Percentiles rank a stretch among this genome's conserved stretches.
phyloP scores from a whole-genome alignment of 2,113 vertebrate species.

The Deroptyus accipitrinus region DNA sequence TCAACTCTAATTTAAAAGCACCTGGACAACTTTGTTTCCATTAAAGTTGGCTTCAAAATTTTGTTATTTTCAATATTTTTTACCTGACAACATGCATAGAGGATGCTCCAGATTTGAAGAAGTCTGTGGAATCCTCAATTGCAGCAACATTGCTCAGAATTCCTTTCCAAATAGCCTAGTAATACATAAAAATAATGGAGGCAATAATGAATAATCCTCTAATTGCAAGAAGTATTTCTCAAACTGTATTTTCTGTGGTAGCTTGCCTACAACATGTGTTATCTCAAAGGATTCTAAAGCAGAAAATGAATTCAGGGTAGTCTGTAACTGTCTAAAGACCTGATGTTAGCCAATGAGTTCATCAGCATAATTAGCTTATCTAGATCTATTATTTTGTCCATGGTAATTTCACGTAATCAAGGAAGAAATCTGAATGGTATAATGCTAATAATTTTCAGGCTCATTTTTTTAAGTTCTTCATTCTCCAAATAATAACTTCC shows the following conservation, averaged over 20 bases:
- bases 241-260: background rate
- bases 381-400: background rate
- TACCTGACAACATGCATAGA: slow-evolving; percentile 88
- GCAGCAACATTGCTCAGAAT: slow-evolving; percentile 79
- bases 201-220: background rate
- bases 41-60: background rate
- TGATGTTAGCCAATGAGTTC: background rate
- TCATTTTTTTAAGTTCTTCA: background rate
- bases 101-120: slow-evolving; percentile 85
- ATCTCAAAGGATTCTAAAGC: background rate
- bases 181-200: background rate
- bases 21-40: background rate
- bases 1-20: background rate
- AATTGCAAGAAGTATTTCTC: background rate
- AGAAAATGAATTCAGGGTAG: background rate
- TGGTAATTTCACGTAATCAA: background rate
- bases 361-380: background rate
- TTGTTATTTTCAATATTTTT: background rate
- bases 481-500: background rate
- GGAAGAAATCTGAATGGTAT: background rate
- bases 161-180: slow-evolving; percentile 81
- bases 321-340: background rate
- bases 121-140: slow-evolving; percentile 82
- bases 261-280: background rate
- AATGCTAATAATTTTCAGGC: background rate